Base-by-base conservation (phyloP, 2,113 vertebrate species). In the Nerophis lumbriciformis region DNA sequence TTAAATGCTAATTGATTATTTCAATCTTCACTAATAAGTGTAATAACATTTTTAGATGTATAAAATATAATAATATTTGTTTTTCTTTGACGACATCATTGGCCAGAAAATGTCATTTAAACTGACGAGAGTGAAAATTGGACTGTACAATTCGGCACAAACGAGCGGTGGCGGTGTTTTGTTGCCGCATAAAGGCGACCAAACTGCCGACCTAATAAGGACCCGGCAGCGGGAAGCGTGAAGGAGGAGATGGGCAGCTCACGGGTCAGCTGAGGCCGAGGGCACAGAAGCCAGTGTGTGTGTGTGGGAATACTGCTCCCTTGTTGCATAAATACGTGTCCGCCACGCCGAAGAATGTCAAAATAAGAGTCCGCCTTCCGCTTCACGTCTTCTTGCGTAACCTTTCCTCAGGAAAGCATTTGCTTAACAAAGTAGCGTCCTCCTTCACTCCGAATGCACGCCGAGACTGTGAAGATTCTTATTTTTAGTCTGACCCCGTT, bases 241-340 rank as follows among this genome's bases (percentile, higher is more conserved):
- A 28, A 28, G 28, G 28, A 28, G 80, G 71, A 83, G 75, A 82
- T 59, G 58, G 81, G 78, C 66, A 68, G 74, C 68, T 73, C 67
- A 65, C 60, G 71, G 85, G 78, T 80, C 72, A 68, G 59, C 73
- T 69, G 71, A 75, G 77, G 75, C 78, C 57, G 61, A 66, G 53
- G 69, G 80, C 71, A 58, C 70, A 57, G 38, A 57, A 57, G 81
- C 69, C 80, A 75, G 71, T 36, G 36, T 67, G 72, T 73, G 70
- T 49, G 80, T 85, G 82, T 28, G 85, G 69, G 81, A 73, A 85
- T 83, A 87, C 85, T 84, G 85, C 72, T 68, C 68, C 66, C 75
- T 76, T 75, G 87, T 83, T 85, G 81, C 85, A 88, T 89, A 87
- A 84, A 88, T 84, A 80, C 78, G 60, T 80, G 79, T 82, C 83